A percentile compares a stretch with the other conserved stretches of the same genome.
phyloP scores from a whole-genome alignment of 2,113 vertebrate species.

The Stigmatopora argus region DNA sequence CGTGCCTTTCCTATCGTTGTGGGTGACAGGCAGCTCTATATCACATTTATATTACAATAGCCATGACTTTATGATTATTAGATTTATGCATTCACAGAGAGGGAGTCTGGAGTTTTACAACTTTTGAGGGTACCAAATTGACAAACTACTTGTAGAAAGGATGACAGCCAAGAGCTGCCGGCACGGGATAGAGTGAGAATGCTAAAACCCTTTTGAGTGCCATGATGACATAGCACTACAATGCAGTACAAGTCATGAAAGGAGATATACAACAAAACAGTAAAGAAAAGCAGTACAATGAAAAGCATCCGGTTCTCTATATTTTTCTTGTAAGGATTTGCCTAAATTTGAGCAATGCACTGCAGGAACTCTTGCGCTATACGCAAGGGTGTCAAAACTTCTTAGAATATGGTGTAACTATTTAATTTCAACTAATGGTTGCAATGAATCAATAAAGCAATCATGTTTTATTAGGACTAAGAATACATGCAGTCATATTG shows the following conservation, averaged over 20 bases:
- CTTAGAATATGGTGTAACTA: too few species aligned
- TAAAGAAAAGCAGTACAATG: background rate
- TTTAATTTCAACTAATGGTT: too few species aligned
- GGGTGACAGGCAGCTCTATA: constrained; percentile 35
- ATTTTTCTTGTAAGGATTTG: background rate
- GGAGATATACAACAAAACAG: background rate
- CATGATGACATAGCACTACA: background rate
- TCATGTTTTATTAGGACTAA: too few species aligned
- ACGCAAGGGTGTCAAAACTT: background rate
- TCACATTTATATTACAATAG: constrained; percentile 48
- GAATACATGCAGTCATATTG: too few species aligned
- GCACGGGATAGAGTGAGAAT: background rate
- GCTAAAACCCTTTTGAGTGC: background rate
- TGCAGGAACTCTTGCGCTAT: background rate
- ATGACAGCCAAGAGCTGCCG: background rate
- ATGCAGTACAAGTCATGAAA: background rate
- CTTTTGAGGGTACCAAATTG: constrained; percentile 27
- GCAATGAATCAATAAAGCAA: too few species aligned
- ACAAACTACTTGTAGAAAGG: constrained; percentile 29
- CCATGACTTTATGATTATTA: constrained; percentile 46
- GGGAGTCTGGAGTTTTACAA: constrained; percentile 42
- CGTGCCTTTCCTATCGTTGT: constrained; percentile 33
- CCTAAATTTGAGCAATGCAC: background rate
- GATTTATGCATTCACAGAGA: constrained; percentile 46
- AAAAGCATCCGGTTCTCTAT: background rate